These are phyloP conservation scores for Mylabris phalerata DNA, from an alignment of 1,140 invertebrate genomes.

Conservation along the genomic window DNA sequence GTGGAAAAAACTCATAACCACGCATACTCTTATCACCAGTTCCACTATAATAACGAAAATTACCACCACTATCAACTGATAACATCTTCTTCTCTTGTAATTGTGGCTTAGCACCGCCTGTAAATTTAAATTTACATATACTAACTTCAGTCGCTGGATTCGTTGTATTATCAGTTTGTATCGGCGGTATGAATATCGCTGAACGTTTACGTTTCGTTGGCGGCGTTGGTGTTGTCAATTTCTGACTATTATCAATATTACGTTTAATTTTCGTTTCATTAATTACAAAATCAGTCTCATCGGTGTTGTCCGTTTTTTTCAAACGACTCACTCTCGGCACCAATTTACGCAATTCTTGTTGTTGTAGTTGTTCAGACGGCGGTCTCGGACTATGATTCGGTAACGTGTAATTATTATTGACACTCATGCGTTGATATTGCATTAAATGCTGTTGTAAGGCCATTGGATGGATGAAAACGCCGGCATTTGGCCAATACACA, in stretches of 20 bases:
- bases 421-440: slow-evolving; percentile 65
- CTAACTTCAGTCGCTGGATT: slow-evolving; percentile 75
- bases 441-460: slow-evolving; percentile 62
- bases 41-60: slow-evolving; percentile 73
- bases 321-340: slow-evolving; percentile 34
- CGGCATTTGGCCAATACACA: slow-evolving; percentile 63
- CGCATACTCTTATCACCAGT: slow-evolving; percentile 68
- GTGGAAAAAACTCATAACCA: slow-evolving; percentile 68
- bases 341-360: slow-evolving; percentile 28
- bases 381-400: slow-evolving; percentile 28
- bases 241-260: slow-evolving; percentile 23
- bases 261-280: slow-evolving; percentile 40
- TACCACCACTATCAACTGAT: slow-evolving; percentile 77
- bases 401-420: slow-evolving; percentile 40
- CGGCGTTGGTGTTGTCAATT: slow-evolving; percentile 34
- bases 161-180: slow-evolving; percentile 61
- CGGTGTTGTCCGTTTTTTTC: slow-evolving; percentile 23
- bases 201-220: slow-evolving; percentile 66
- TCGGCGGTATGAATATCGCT: slow-evolving; percentile 73
- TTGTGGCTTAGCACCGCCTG: slow-evolving; percentile 77
- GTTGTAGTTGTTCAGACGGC: slow-evolving; percentile 16
- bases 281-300: slow-evolving; percentile 29
- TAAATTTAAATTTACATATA: slow-evolving; percentile 91
- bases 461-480: slow-evolving; percentile 64
- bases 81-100: slow-evolving; percentile 87